These are phyloP conservation scores for Canis aureus DNA, from an alignment of 2,113 vertebrate species.

Conservation along the genomic window DNA sequence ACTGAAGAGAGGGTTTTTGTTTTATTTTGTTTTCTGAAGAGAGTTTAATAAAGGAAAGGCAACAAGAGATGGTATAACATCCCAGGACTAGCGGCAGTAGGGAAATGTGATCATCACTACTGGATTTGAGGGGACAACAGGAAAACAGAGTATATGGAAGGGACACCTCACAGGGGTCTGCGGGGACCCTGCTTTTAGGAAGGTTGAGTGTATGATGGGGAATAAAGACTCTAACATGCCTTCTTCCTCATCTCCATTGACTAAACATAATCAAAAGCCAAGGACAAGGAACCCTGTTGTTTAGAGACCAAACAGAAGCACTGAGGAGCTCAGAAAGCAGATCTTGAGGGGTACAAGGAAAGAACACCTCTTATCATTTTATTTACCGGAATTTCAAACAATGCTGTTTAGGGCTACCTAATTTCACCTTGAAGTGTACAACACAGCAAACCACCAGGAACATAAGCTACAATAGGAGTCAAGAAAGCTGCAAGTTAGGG, in stretches of 20 bases:
- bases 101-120: background rate
- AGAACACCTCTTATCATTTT: background rate
- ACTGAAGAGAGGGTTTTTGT: background rate
- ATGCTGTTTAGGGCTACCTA: background rate
- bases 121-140: background rate
- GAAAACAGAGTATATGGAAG: background rate
- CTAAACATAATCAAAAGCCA: background rate
- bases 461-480: background rate
- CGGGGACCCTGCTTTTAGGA: background rate
- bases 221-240: background rate
- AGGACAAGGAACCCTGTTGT: background rate
- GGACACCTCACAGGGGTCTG: background rate
- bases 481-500: background rate
- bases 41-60: background rate
- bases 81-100: background rate
- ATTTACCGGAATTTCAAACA: constrained; percentile 41
- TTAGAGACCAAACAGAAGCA: background rate
- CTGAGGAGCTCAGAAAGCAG: background rate
- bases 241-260: background rate
- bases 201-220: background rate
- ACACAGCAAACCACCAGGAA: background rate
- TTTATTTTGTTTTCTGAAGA: background rate
- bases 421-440: background rate
- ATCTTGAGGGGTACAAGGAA: background rate
- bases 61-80: background rate